Base-by-base conservation (phyloP, 1,140 invertebrate genomes). In the Lysiphlebus fabarum region DNA sequence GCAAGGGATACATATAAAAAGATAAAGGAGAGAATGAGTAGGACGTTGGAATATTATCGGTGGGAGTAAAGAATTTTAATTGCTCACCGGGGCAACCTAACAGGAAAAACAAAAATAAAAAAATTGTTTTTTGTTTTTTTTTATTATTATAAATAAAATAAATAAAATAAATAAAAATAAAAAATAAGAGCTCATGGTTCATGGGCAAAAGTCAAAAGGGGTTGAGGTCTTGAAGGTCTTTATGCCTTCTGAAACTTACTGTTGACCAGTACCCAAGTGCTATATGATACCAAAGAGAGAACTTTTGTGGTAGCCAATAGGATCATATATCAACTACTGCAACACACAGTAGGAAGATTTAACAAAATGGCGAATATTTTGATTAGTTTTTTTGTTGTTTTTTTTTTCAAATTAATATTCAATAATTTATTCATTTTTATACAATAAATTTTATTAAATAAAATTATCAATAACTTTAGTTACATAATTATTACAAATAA, bases 311-410 rank as follows among this genome's bases (percentile, higher is more conserved):
- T 77, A 78, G 75, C 76, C 76, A 77, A 78, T 78, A 67, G 69
- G 70, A 78, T 78, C 72, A 76, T 78, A 76, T 76, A 76, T 78
- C 75, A 78, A 76, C 71, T 72, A 74, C 68, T 72, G 68, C 72
- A 54, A 72, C 64, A 69, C 63, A 69, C 34, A 37, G 36, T 72
- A 70, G 66, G 65, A 67, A 67, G 69, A 45, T 41, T 34, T 66
- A 73, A 76, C 75, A 77, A 78, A 78, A 78, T 78, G 76, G 76
- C 72, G 75, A 54, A 44, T 62, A 67, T 71, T 72, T 70, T 70
- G 69, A 69, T 26, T 26, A 26, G 17, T 26, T 4, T 26, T 4
- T 26, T 26, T 1, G 0, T 67, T 36, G 49, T 37, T 38, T 45
- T 47, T 43, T 43, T 10, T 53, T n/a, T n/a, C n/a, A n/a, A n/a